Conservation (phyloP, 2,888 invertebrate species). For the Fragum sueziense region DNA sequence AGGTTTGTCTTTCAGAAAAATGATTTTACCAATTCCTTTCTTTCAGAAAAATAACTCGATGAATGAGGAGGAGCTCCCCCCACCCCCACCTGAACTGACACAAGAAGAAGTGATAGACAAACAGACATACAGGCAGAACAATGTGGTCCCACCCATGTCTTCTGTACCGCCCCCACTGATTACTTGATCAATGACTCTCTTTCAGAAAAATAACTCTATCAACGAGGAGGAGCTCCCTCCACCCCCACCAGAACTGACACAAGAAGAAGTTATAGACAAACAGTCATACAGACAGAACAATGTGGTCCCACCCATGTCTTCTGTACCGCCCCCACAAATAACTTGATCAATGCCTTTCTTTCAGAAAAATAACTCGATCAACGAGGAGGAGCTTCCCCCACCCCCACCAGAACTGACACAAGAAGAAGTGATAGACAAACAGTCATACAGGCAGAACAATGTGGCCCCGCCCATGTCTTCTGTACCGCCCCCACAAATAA, state of each 20-base stretch:
- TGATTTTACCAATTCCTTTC: no score
- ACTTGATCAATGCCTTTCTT: no score
- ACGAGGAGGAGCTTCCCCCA: slow-evolving; percentile 76
- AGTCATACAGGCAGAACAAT: slow-evolving; percentile 30
- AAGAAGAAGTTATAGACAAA: slow-evolving; percentile 53
- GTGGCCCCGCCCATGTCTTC: slow-evolving; percentile 45
- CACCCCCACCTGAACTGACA: slow-evolving; percentile 73
- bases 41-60: slow-evolving; percentile 52
- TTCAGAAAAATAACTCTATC: slow-evolving; percentile 53
- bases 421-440: slow-evolving; percentile 50
- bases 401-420: slow-evolving; percentile 73
- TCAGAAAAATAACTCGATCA: slow-evolving; percentile 51
- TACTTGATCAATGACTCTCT: no score
- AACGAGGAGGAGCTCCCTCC: slow-evolving; percentile 76
- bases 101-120: slow-evolving; percentile 55
- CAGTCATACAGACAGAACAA: slow-evolving; percentile 31
- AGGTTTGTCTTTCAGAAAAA: no score
- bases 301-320: slow-evolving; percentile 41
- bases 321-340: slow-evolving; percentile 46
- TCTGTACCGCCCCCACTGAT: slow-evolving; percentile 46
- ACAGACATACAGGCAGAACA: slow-evolving; percentile 29
- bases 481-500: slow-evolving; percentile 46
- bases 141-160: slow-evolving; percentile 44
- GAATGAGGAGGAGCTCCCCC: slow-evolving; percentile 75
- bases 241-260: slow-evolving; percentile 73